These are phyloP conservation scores for Felis chaus DNA, from an alignment of 2,113 vertebrate genomes.

Conservation along the genomic window DNA sequence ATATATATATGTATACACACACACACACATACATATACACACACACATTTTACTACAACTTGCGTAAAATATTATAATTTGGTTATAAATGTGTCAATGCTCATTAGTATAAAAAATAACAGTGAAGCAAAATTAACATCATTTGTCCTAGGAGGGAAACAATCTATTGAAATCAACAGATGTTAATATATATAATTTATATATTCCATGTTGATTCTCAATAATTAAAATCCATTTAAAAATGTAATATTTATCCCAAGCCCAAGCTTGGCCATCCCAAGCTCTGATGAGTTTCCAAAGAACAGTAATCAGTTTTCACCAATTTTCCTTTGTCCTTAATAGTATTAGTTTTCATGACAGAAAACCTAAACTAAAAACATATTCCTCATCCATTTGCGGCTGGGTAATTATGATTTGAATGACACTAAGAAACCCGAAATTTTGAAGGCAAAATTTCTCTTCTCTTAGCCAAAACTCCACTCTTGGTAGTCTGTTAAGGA, in stretches of 20 bases:
- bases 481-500: neutral
- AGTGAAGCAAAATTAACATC: neutral
- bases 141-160: neutral
- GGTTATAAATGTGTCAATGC: neutral
- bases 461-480: neutral
- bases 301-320: neutral
- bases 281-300: neutral
- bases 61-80: neutral
- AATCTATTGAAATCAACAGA: neutral
- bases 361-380: neutral
- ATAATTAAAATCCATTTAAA: constrained; percentile 53
- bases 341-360: neutral
- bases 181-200: neutral
- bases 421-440: neutral
- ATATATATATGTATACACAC: too few species aligned
- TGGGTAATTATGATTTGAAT: neutral
- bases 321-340: neutral
- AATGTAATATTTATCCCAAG: neutral
- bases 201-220: neutral
- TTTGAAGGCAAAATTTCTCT: constrained; percentile 34
- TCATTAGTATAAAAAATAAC: constrained; percentile 20
- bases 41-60: neutral
- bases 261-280: too few species aligned
- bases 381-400: neutral
- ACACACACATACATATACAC: too few species aligned